phyloP scores from a whole-genome alignment of 2,113 vertebrate genomes.

The Sminthopsis crassicaudata region DNA sequence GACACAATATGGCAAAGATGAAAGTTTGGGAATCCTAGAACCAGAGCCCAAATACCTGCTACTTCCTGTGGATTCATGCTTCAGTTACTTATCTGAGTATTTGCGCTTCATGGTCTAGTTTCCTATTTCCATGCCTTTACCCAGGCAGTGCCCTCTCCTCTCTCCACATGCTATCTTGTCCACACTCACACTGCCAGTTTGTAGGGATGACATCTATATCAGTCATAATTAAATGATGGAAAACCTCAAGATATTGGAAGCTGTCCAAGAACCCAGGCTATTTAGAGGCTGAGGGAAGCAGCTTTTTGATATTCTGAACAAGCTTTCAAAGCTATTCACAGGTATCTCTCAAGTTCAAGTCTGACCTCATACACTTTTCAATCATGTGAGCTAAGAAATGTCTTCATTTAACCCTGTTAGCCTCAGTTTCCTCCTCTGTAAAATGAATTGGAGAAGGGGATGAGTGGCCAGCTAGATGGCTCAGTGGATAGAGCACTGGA shows the following conservation, averaged over 20 bases:
- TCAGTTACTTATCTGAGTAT: background rate
- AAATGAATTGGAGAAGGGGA: background rate
- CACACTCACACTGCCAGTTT: background rate
- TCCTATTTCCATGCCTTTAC: background rate
- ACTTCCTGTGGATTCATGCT: background rate
- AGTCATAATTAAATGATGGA: background rate
- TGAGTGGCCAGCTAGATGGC: too few relatives aligned
- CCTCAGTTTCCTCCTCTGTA: background rate
- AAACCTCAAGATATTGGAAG: background rate
- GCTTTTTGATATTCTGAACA: constrained; percentile 55
- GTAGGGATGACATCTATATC: background rate
- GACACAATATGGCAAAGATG: background rate
- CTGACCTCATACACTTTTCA: background rate
- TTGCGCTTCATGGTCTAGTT: background rate
- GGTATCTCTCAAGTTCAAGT: background rate
- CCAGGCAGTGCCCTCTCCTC: background rate
- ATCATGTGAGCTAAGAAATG: background rate
- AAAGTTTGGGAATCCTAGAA: background rate
- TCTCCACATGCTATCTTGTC: background rate
- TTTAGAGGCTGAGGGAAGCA: constrained; percentile 55
- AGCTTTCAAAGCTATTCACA: constrained; percentile 47
- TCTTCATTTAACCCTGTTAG: background rate
- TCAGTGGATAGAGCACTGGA: too few relatives aligned
- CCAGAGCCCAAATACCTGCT: background rate
- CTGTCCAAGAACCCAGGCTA: constrained; percentile 53